Evolutionary conservation across 1,140 invertebrate genomes (phyloP).

Genomic region (Achatina immaculata): DNA sequence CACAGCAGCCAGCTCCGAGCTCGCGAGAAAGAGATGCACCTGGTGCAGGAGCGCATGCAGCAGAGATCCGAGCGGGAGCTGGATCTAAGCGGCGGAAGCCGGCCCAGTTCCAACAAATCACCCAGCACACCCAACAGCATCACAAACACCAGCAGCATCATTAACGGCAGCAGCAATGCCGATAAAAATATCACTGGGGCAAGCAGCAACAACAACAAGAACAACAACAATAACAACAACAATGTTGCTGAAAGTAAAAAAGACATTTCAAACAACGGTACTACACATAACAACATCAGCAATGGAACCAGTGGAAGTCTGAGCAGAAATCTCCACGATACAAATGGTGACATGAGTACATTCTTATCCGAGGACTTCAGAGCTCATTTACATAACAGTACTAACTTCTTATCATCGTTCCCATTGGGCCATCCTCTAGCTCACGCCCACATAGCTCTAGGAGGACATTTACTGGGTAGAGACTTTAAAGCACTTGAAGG

Average conservation of each 20-base stretch:
- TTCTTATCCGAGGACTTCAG: constrained; percentile 22
- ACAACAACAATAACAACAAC: too few species aligned
- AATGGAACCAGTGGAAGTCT: neutral
- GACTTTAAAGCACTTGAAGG: constrained; percentile 29
- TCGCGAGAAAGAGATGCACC: constrained; percentile 53
- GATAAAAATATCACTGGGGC: neutral
- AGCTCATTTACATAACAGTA: constrained; percentile 30
- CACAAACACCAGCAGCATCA: neutral
- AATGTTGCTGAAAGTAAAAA: neutral
- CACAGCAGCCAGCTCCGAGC: constrained; percentile 57
- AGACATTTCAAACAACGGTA: neutral
- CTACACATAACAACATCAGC: neutral
- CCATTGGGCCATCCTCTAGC: constrained; percentile 30
- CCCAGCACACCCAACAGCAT: neutral
- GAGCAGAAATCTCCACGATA: neutral
- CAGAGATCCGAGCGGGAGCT: constrained; percentile 62
- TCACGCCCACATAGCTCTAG: constrained; percentile 31
- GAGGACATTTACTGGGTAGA: constrained; percentile 29
- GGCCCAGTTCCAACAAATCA: constrained; percentile 21
- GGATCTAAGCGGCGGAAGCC: constrained; percentile 22
- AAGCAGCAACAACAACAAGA: neutral
- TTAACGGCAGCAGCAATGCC: neutral
- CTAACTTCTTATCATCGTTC: constrained; percentile 34
- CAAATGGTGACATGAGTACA: neutral
- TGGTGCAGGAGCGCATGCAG: constrained; percentile 66